A percentile compares a stretch with the other conserved stretches of the same genome.
These are phyloP conservation scores for Fregata magnificens DNA, from an alignment of 2,113 vertebrate species.

Conservation along the genomic window DNA sequence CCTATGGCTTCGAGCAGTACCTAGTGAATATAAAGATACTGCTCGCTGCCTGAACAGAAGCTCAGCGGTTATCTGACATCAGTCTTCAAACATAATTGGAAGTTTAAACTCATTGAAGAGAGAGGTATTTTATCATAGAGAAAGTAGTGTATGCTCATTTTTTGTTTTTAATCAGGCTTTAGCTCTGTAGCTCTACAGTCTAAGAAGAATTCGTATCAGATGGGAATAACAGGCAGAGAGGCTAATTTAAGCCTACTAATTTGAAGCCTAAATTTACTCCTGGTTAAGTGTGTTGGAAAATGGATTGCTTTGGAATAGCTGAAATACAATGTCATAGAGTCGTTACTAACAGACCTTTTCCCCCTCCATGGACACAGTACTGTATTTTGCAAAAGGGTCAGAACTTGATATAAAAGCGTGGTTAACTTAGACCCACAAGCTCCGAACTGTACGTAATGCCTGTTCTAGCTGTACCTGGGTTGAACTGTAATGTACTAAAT, in stretches of 20 bases:
- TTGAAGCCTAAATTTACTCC: not conserved
- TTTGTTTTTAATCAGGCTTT: slow-evolving; percentile 13
- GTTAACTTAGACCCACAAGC: not conserved
- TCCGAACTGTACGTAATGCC: not conserved
- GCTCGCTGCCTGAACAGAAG: not conserved
- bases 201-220: not conserved
- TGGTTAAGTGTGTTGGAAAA: not conserved
- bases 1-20: not conserved
- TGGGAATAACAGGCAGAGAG: not conserved
- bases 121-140: not conserved
- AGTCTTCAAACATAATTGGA: not conserved
- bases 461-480: not conserved
- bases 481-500: not conserved
- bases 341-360: not conserved
- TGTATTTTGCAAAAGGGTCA: not conserved
- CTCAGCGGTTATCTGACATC: not conserved
- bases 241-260: slow-evolving; percentile 14
- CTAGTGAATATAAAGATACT: not conserved
- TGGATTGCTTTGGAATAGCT: not conserved
- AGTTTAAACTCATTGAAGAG: not conserved
- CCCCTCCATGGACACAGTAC: not conserved
- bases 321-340: not conserved
- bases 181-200: not conserved
- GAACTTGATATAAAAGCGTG: not conserved
- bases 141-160: not conserved